Evolutionary conservation across 2,888 invertebrate species (phyloP), one percentile per base, ranked within the genome.

Genomic region (Notocelia uddmanniana): DNA sequence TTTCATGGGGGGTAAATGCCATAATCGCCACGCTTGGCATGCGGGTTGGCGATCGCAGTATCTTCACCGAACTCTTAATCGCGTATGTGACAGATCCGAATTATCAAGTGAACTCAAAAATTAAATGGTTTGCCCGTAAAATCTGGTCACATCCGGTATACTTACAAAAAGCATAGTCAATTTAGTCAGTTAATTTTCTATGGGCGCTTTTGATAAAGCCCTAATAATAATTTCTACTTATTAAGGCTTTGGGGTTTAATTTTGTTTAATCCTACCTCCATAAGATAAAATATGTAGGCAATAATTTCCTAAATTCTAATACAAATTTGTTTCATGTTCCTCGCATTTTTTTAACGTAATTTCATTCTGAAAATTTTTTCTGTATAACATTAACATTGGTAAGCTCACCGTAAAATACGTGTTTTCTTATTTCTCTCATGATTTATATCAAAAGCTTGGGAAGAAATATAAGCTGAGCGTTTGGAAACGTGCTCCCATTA

Each of bases 301-400:
- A 15, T 15, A 45, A 45, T 50, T 13, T 58, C 41, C 10, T 19
- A 26, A 45, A 19, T 60, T 45, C 3, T 2, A 19, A 23, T 2
- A 60, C n/a, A 45, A 11, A 45, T 60, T 45, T n/a, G n/a, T 41
- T n/a, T 9, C n/a, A 3, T 31, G 34, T 34, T 19, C 15, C 63
- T 31, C 18, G 37, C 23, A 15, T 34, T 21, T n/a, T 64, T 54
- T 54, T 10, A 34, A 52, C 10, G 45, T 64, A 64, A 54, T 64
- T 64, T 54, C 52, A 37, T 37, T 52, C 15, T 52, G 6, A 37
- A 64, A 64, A 64, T n/a, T 63, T 64, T 63, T 54, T 54, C n/a
- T 64, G 64, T 54, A 63, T 41, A 62, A 19, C 62, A 62, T 62
- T 37, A 54, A 23, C 63, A 63, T 52, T 21, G 48, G 64, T 37